phyloP scores from a whole-genome alignment of 2,797 vertebrate species.

The Rhynchotus rufescens region DNA sequence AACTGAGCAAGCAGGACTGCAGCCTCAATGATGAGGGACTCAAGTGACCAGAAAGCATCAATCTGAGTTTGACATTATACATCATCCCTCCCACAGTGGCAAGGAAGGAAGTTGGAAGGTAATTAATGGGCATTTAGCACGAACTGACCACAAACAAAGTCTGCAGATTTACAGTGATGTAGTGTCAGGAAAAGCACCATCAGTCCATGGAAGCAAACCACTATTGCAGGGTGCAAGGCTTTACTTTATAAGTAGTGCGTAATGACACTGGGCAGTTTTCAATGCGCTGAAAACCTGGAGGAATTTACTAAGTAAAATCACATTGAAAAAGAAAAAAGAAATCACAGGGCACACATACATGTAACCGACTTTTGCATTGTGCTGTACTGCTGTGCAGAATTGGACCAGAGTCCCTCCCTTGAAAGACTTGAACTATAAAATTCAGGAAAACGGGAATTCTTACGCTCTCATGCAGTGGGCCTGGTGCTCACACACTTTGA shows the following conservation, averaged over 20 bases:
- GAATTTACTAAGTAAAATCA: not conserved
- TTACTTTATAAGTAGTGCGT: not conserved
- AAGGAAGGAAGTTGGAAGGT: not conserved
- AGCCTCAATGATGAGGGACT: slow-evolving; percentile 19
- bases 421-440: slow-evolving; percentile 40
- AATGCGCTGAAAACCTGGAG: not conserved
- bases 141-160: not conserved
- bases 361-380: not conserved
- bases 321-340: not conserved
- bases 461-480: not conserved
- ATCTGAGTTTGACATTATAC: not conserved
- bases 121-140: not conserved
- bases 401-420: slow-evolving; percentile 4
- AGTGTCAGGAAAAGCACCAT: not conserved
- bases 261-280: not conserved
- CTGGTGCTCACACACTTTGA: slow-evolving; percentile 4
- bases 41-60: slow-evolving; percentile 23
- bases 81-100: not conserved
- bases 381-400: not conserved
- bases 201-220: not conserved
- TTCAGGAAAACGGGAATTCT: not conserved
- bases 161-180: not conserved
- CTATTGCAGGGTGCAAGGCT: not conserved
- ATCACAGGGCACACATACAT: not conserved
- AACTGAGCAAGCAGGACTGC: slow-evolving; percentile 52